Conservation (phyloP, 2,797 vertebrate genomes). For the Naso thynnoides region DNA sequence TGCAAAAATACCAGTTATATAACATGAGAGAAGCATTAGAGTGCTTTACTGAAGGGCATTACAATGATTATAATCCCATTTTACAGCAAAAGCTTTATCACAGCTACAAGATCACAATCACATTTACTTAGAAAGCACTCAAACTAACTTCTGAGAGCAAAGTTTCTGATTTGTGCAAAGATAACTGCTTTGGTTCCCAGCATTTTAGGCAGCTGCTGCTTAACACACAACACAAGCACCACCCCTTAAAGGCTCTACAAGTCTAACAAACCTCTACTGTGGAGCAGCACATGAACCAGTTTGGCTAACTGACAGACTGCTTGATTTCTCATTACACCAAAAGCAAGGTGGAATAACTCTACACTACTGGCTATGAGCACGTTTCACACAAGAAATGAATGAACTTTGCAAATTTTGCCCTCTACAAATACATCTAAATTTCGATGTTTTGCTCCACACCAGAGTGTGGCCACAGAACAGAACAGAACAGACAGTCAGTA, state of each 20-base stretch:
- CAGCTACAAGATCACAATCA: conserved; percentile 10
- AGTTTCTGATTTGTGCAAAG: conserved; percentile 2
- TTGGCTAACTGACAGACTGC: too few species aligned
- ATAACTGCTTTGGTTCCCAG: background rate
- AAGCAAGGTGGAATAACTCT: background rate
- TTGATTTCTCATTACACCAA: background rate
- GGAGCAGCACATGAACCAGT: too few species aligned
- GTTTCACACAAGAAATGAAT: background rate
- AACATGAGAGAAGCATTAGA: background rate
- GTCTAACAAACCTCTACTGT: too few species aligned
- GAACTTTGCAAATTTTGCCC: too few species aligned
- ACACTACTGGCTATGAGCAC: background rate
- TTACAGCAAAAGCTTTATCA: conserved; percentile 4
- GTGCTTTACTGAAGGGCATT: background rate
- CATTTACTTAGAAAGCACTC: conserved; percentile 25
- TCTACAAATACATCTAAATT: conserved; percentile 24
- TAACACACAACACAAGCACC: background rate
- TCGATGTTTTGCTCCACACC: conserved; percentile 8
- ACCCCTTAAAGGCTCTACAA: background rate
- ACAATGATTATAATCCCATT: background rate
- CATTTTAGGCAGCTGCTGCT: background rate
- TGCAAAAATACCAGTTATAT: background rate
- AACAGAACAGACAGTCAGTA: too few species aligned
- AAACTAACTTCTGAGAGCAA: background rate
- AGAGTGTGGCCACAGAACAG: background rate